phyloP scores from a whole-genome alignment of 2,888 invertebrate species.

The Lasioglossum villosulum region DNA sequence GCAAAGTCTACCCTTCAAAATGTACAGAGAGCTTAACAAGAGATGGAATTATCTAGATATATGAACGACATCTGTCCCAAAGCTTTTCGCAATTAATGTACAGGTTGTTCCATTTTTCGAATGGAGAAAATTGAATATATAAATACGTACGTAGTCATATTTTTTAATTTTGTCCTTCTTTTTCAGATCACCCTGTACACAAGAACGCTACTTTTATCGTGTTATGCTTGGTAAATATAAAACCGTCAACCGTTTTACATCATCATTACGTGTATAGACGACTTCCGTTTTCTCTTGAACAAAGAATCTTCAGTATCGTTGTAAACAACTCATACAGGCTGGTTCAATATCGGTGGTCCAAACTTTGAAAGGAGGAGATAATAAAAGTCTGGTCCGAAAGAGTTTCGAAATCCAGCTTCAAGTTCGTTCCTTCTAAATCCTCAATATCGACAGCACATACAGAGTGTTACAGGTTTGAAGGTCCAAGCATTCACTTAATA shows the following conservation, averaged over 20 bases:
- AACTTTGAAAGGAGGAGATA: no score
- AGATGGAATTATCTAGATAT: neutral
- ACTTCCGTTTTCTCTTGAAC: neutral
- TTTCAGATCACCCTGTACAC: neutral
- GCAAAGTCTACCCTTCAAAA: neutral
- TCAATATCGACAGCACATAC: no score
- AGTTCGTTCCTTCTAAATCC: no score
- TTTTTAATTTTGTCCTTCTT: neutral
- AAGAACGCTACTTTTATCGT: neutral
- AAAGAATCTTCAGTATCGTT: neutral
- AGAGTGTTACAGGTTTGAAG: no score
- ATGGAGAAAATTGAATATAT: neutral
- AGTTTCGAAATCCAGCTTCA: no score
- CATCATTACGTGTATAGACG: neutral
- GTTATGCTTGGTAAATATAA: constrained; percentile 16
- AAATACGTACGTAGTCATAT: neutral
- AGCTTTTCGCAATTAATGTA: neutral
- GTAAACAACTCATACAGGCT: constrained; percentile 13
- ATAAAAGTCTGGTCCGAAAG: no score
- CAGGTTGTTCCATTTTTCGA: neutral
- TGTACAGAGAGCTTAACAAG: neutral
- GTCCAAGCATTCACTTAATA: no score
- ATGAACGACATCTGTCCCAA: no score
- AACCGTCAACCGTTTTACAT: neutral
- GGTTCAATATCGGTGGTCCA: no score